Evolutionary conservation across 2,797 vertebrate species (phyloP).

Genomic region (Onychomys arenicola): DNA sequence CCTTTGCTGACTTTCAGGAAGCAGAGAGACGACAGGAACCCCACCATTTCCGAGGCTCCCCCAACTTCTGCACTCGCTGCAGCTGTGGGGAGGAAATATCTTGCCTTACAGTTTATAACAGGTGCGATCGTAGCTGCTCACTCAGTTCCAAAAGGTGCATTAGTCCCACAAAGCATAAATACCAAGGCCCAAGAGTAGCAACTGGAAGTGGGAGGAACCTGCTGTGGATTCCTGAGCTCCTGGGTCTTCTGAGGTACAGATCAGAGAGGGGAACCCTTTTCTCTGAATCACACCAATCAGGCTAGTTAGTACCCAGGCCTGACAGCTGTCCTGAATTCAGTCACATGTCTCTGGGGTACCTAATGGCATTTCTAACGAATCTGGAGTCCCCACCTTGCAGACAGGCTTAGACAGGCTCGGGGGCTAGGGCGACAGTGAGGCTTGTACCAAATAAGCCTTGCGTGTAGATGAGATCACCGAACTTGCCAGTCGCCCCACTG

Average conservation of each 20-base stretch:
- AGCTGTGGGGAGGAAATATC: constrained; percentile 38
- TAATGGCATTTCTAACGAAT: background rate
- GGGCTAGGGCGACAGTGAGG: background rate
- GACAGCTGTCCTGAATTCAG: background rate
- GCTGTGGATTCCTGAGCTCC: background rate
- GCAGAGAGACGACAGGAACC: background rate
- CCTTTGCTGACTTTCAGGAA: constrained; percentile 58
- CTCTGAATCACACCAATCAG: background rate
- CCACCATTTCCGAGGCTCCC: background rate
- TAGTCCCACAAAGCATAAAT: background rate
- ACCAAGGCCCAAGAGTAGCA: background rate
- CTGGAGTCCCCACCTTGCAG: background rate
- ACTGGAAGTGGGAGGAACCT: background rate
- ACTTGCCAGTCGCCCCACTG: background rate
- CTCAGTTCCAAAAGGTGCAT: constrained; percentile 27
- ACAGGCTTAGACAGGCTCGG: background rate
- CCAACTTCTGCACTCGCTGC: background rate
- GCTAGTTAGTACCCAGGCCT: background rate
- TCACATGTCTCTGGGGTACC: background rate
- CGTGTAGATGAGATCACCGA: background rate
- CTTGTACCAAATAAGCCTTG: background rate
- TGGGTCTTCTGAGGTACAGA: background rate
- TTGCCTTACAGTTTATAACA: constrained; percentile 37
- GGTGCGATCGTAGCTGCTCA: background rate
- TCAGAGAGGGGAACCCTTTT: background rate